A percentile compares a stretch with the other conserved stretches of the same genome.
These are phyloP conservation scores for Phrynocephalus versicolor DNA, from an alignment of 2,113 vertebrate genomes.

Conservation along the genomic window DNA sequence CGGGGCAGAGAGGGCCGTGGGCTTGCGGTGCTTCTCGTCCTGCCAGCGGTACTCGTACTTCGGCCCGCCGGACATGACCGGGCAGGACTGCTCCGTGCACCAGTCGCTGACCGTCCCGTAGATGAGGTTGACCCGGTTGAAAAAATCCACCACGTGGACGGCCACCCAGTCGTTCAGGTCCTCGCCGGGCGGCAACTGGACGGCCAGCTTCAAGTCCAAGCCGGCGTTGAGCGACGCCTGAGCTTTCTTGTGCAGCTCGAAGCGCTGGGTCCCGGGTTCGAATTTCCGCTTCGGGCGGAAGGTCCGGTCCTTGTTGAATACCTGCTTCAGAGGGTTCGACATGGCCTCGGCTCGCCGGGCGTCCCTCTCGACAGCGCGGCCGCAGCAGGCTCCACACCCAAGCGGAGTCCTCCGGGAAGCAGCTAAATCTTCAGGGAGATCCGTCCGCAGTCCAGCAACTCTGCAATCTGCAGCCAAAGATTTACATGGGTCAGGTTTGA, in stretches of 20 bases:
- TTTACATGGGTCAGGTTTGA: no score
- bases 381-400: not conserved
- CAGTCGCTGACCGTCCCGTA: slow-evolving; percentile 96
- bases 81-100: slow-evolving; percentile 91
- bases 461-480: slow-evolving; percentile 46
- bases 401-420: not conserved
- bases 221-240: slow-evolving; percentile 94
- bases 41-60: slow-evolving; percentile 98
- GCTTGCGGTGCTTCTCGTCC: slow-evolving; percentile 90
- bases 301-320: slow-evolving; percentile 98
- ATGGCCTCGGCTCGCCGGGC: slow-evolving; percentile 63
- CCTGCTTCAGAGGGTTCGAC: slow-evolving; percentile 92
- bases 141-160: slow-evolving; percentile 98
- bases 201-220: slow-evolving; percentile 91
- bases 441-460: slow-evolving; percentile 26
- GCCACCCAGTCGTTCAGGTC: slow-evolving; percentile 97
- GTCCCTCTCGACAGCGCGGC: not conserved
- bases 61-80: slow-evolving; percentile 93
- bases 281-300: slow-evolving; percentile 99
- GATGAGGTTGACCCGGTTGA: slow-evolving; percentile 98
- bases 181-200: slow-evolving; percentile 90
- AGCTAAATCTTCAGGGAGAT: slow-evolving; percentile 47
- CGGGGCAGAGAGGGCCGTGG: slow-evolving; percentile 89
- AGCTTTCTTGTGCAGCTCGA: slow-evolving; percentile 96
- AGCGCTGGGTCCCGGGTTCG: slow-evolving; percentile 94